phyloP scores from a whole-genome alignment of 1,140 invertebrate species.

The Penaeus chinensis region DNA sequence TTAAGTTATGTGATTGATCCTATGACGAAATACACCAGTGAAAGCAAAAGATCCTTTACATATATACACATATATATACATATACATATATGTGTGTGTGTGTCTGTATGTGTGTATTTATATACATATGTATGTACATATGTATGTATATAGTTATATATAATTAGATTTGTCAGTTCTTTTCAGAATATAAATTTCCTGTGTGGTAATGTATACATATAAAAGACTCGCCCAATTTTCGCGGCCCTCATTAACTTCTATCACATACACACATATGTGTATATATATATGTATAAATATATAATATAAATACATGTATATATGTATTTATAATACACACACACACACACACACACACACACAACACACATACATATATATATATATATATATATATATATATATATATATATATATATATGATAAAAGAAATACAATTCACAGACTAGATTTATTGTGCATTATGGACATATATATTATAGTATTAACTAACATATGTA shows the following conservation, averaged over 20 bases:
- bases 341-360: too few relatives aligned
- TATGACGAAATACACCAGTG: too few relatives aligned
- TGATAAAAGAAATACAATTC: not conserved
- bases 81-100: not conserved
- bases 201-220: too few relatives aligned
- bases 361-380: not conserved
- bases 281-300: not conserved
- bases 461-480: not conserved
- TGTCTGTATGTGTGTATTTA: not conserved
- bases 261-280: too few relatives aligned
- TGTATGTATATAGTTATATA: not conserved
- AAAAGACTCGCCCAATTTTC: too few relatives aligned
- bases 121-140: not conserved
- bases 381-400: conserved; percentile 19
- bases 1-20: too few relatives aligned
- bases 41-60: too few relatives aligned
- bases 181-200: too few relatives aligned
- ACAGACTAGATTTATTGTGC: not conserved
- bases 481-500: too few relatives aligned
- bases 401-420: conserved; percentile 22
- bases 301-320: conserved; percentile 5
- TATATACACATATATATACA: conserved; percentile 3
- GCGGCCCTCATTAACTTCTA: not conserved
- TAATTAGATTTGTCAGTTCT: not conserved
- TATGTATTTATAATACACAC: not conserved